These are phyloP conservation scores for Barbus barbus DNA, from an alignment of 2,113 vertebrate genomes.

Conservation along the genomic window DNA sequence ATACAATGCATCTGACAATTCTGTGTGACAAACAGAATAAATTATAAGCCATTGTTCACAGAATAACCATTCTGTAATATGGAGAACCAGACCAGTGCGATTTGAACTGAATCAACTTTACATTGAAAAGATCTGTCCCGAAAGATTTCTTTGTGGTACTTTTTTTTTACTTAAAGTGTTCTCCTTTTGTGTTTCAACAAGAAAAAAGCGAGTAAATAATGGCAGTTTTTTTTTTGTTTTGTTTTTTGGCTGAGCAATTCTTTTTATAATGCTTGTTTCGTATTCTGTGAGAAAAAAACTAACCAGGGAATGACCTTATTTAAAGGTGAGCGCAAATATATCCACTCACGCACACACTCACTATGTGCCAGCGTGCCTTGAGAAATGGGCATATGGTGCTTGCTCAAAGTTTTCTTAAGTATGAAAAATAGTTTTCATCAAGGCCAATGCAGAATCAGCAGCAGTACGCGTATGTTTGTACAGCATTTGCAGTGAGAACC, in stretches of 20 bases:
- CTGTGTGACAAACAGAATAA: background rate
- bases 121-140: background rate
- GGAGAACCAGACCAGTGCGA: background rate
- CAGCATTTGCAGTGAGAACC: slow-evolving; percentile 78
- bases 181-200: background rate
- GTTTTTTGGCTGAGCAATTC: background rate
- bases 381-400: slow-evolving; percentile 58
- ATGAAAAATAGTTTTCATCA: slow-evolving; percentile 49
- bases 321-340: slow-evolving; percentile 40
- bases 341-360: slow-evolving; percentile 36
- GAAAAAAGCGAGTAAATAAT: background rate
- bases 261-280: slow-evolving; percentile 29
- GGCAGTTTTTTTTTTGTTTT: background rate
- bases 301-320: slow-evolving; percentile 35
- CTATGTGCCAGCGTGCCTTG: slow-evolving; percentile 46
- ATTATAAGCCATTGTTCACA: too few species aligned
- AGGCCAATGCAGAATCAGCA: slow-evolving; percentile 74
- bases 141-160: background rate
- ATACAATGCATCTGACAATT: background rate
- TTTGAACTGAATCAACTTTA: background rate
- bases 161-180: background rate
- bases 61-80: background rate
- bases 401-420: slow-evolving; percentile 57
- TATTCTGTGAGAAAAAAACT: background rate
- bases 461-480: slow-evolving; percentile 80